Evolutionary conservation across 2,888 invertebrate genomes (phyloP), one percentile per base, ranked within the genome.

Genomic region (Agonum fuliginosum): DNA sequence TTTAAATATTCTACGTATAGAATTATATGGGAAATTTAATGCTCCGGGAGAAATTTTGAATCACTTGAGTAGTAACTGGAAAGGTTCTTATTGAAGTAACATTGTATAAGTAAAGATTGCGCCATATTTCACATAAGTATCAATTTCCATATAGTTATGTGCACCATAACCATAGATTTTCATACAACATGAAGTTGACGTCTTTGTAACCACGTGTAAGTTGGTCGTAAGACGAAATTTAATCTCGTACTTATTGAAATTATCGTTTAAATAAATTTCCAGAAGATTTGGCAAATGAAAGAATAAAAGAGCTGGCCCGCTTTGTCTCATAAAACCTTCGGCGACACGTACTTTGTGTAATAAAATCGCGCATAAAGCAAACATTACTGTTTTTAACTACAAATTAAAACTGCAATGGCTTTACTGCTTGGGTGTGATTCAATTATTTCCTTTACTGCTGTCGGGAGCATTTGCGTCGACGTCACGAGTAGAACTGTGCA

Each of bases 321-420:
- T 58, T 54, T 41, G 69, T 67, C 69, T 70, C 41, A 78, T 65
- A 78, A 72, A 78, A 69, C 65, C 74, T 71, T 69, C 54, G 77
- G 65, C 78, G 79, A 80, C 82, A 82, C 82, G 83, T 83, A 81
- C 80, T 48, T 79, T 73, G 79, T 79, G 80, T 78, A 79, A 80
- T 79, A 80, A 81, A 81, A 81, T 80, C 79, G 80, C 78, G 80
- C 80, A 81, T 83, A 83, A 82, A 83, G 80, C 81, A 81, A 82
- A 81, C 82, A 81, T 82, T 82, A 82, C 81, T 81, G 80, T 78
- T 81, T 83, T 84, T 83, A 83, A 84, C 83, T 83, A 83, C 83
- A 83, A 84, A 84, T 83, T 84, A 83, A 84, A 83, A 80, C 80
- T 81, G 81, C 81, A 82, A 82, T 83, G 82, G 82, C 81, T 83